Evolutionary conservation across 30 jellyfish, hydroid and myxozoan genomes (phyloP), one percentile per base, ranked within the genome.

Genomic region (Pelagia noctiluca): DNA sequence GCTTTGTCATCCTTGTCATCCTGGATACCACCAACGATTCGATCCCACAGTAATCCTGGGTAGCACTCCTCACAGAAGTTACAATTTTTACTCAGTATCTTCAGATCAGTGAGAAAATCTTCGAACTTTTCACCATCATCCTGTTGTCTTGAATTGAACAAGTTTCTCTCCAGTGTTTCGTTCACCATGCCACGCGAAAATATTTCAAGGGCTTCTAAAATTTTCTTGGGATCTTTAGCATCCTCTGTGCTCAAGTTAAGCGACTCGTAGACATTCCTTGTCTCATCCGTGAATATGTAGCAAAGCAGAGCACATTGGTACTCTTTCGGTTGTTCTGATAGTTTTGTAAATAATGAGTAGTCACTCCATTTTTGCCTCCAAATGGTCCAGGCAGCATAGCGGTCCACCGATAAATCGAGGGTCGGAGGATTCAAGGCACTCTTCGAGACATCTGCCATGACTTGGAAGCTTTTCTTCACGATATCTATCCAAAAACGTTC

Each of bases 291-390:
- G 42, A 79, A 79, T 2, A 71, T 61, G 38, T 79, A 79, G 34
- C 90, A 12, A 24, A 79, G 54, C 90, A 79, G 66, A 10, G 90
- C 90, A 30, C 68, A 49, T 29, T 79, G 90, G 38, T 79, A 79
- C 32, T 35, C 86, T 28, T 28, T 31, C 0, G 86, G 86, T 61
- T 79, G 66, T 25, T 13, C 42, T 12, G 32, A 31, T 3, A 79
- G 84, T 13, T 37, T 64, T 19, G 90, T 30, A 30, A 79, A 24
- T 38, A 79, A 31, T 13, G 53, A 35, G 63, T 79, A 79, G 50
- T 79, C 90, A 21, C 42, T 28, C 90, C 87, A 79, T 61, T 65
- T 79, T 64, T 36, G 73, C 66, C 38, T 62, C 90, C 86, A 79
- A 18, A 65, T 35, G 2, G 31, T 21, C 26, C 32, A 79, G 2